phyloP scores from a whole-genome alignment of 2,113 vertebrate genomes.

The Pterophyllum scalare region DNA sequence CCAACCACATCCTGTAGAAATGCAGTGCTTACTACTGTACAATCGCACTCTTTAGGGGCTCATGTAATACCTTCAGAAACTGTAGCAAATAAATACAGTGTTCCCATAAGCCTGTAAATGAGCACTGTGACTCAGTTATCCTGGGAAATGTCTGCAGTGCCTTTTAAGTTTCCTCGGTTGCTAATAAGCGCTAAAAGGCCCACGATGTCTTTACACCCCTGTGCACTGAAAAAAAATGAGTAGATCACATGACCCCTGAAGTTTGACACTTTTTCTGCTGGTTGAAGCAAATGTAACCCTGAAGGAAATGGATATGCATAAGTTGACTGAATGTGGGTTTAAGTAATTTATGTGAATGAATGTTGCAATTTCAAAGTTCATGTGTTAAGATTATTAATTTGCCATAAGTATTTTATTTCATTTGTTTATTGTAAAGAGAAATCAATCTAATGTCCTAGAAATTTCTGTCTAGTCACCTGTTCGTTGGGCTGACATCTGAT shows the following conservation, averaged over 20 bases:
- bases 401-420: too few species aligned
- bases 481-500: too few species aligned
- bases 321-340: too few species aligned
- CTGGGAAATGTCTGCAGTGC: neutral
- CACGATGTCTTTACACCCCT: fast-evolving
- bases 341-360: too few species aligned
- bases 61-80: neutral
- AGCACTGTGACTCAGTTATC: neutral
- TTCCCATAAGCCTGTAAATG: neutral
- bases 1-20: constrained; percentile 2
- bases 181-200: neutral
- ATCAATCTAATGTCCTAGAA: too few species aligned
- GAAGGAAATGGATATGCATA: too few species aligned
- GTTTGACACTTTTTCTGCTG: neutral
- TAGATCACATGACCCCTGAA: neutral
- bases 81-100: neutral
- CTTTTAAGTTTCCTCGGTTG: neutral
- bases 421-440: too few species aligned
- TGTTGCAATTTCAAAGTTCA: too few species aligned
- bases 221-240: neutral
- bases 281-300: too few species aligned
- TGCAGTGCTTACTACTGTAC: neutral
- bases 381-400: too few species aligned
- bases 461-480: too few species aligned
- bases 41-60: neutral